phyloP scores from a whole-genome alignment of 2,888 invertebrate genomes.

The Trichogramma dendrolimi region DNA sequence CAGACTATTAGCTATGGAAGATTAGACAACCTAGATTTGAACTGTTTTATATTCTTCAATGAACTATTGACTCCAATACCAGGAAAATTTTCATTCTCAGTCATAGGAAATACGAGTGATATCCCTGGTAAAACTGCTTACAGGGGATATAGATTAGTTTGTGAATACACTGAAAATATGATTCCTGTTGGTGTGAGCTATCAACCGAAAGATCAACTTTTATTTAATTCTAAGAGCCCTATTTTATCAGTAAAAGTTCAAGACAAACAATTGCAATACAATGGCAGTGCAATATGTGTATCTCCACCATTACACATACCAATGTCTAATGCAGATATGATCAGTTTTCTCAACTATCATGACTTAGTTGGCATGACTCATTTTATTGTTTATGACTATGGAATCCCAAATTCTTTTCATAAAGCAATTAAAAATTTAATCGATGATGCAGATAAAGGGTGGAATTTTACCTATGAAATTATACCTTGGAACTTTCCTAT shows the following conservation, averaged over 20 bases:
- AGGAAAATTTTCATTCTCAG: conserved; percentile 51
- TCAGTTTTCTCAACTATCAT: conserved; percentile 67
- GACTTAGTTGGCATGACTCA: conserved; percentile 63
- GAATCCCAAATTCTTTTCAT: conserved; percentile 52
- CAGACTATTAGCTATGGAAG: conserved; percentile 64
- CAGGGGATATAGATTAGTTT: conserved; percentile 58
- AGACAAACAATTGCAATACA: conserved; percentile 38
- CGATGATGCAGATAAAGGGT: conserved; percentile 40
- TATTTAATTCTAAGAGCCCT: conserved; percentile 28
- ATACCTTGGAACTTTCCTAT: conserved; percentile 67
- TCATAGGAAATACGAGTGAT: conserved; percentile 43
- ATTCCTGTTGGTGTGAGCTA: conserved; percentile 45
- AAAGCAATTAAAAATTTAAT: conserved; percentile 50
- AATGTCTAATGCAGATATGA: conserved; percentile 57
- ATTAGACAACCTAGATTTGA: conserved; percentile 59
- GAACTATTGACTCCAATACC: conserved; percentile 57
- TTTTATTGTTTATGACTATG: conserved; percentile 64
- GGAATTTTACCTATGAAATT: conserved; percentile 57
- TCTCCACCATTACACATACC: conserved; percentile 58
- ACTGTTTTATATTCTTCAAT: conserved; percentile 67
- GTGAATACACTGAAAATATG: conserved; percentile 34
- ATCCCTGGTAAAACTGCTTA: conserved; percentile 53
- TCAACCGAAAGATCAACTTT: conserved; percentile 24
- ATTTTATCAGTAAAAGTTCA: conserved; percentile 37
- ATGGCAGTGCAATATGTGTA: conserved; percentile 62